These are phyloP conservation scores for Ctenicera cuprea DNA, from an alignment of 2,888 invertebrate genomes.

Conservation along the genomic window DNA sequence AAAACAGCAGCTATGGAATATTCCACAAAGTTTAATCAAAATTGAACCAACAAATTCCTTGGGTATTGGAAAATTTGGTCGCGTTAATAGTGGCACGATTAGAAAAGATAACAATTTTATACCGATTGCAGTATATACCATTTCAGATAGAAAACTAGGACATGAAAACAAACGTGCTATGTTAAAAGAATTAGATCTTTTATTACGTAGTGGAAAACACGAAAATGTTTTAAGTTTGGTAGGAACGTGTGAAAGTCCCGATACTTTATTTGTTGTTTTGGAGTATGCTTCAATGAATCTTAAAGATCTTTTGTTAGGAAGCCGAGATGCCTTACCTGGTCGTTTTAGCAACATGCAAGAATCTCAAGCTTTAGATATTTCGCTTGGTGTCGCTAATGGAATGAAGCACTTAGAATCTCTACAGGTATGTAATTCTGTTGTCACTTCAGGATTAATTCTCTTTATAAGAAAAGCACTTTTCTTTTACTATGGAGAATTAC, in stretches of 20 bases:
- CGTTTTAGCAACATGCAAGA: conserved; percentile 76
- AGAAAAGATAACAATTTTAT: conserved; percentile 77
- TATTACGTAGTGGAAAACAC: conserved; percentile 82
- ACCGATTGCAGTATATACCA: conserved; percentile 79
- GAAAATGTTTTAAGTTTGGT: conserved; percentile 83
- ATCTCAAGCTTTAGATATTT: conserved; percentile 78
- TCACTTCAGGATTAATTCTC: too few relatives aligned
- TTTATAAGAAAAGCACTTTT: too few relatives aligned
- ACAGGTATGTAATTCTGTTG: too few relatives aligned
- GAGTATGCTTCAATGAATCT: conserved; percentile 81
- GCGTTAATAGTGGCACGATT: conserved; percentile 83
- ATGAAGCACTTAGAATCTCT: conserved; percentile 82
- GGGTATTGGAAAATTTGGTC: conserved; percentile 86
- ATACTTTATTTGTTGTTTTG: conserved; percentile 83
- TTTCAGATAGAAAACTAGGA: conserved; percentile 75
- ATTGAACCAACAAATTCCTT: conserved; percentile 79
- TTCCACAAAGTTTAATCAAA: conserved; percentile 83
- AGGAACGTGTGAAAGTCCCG: conserved; percentile 87
- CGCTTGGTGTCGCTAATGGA: conserved; percentile 81
- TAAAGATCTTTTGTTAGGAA: conserved; percentile 82
- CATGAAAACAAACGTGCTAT: conserved; percentile 72
- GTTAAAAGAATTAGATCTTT: conserved; percentile 83
- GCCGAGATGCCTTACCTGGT: conserved; percentile 75
- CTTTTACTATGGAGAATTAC: too few relatives aligned
- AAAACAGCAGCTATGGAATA: conserved; percentile 84